Base-by-base conservation (phyloP, 2,888 invertebrate species). In the Caenorhabditis macrosperma region DNA sequence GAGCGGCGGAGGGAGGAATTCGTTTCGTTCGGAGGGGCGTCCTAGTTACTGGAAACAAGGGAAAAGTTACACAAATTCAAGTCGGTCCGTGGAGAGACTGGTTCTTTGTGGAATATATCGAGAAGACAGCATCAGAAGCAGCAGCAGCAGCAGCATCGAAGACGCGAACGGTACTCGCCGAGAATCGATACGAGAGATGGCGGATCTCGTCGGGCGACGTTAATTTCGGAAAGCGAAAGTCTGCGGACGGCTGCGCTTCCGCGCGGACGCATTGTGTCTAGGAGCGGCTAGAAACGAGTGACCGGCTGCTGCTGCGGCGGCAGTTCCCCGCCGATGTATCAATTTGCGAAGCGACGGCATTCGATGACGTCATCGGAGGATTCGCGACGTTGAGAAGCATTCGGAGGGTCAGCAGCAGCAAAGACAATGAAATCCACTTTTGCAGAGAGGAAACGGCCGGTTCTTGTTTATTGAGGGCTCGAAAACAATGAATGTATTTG, bases 61-160 rank as follows among this genome's bases (percentile, higher is more conserved):
- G 26, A 52, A 59, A 69, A 69, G 69, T 69, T 69, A 69, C 69
- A 69, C 69, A 69, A 69, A 60, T 69, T 60, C 69, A 61, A 59
- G 69, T 61, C 54, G 38, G 48, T 59, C 52, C 50, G n/a, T n/a
- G n/a, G 33, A 44, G 9, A 17, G 69, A 61, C 60, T 60, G 44
- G 52, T 60, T 60, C 60, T 61, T 54, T 41, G 22, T 59, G 26
- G 60, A 69, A 69, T 69, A 69, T 69, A 48, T 69, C 68, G 60
- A 60, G 60, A 69, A 69, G 61, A 59, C 52, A 52, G 35, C 24
- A n/a, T n/a, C n/a, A n/a, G n/a, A n/a, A n/a, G n/a, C n/a, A n/a
- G n/a, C n/a, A n/a, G n/a, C n/a, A n/a, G n/a, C n/a, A n/a, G n/a
- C n/a, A n/a, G n/a, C n/a, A n/a, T n/a, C n/a, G n/a, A n/a, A n/a